phyloP scores from a whole-genome alignment of 2,113 vertebrate species.

The Lepidothrix coronata region DNA sequence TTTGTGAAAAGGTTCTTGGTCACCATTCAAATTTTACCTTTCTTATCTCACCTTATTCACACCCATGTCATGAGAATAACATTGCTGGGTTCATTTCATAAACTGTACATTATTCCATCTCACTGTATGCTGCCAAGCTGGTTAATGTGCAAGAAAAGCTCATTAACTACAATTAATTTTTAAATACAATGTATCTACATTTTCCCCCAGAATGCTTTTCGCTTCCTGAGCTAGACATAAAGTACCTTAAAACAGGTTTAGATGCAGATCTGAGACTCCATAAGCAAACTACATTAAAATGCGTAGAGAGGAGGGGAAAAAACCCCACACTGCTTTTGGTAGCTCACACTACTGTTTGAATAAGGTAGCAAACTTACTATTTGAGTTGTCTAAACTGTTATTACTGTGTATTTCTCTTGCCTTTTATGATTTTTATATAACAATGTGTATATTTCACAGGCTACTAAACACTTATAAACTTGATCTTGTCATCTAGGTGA shows the following conservation, averaged over 20 bases:
- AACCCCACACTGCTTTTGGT: neutral
- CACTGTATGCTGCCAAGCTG: neutral
- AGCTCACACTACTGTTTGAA: neutral
- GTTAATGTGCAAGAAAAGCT: constrained; percentile 48
- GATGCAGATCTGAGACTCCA: constrained; percentile 55
- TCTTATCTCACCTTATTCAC: neutral
- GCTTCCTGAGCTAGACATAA: constrained; percentile 76
- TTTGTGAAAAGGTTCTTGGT: constrained; percentile 4
- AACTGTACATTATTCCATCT: neutral
- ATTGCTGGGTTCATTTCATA: neutral
- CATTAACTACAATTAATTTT: constrained; percentile 18
- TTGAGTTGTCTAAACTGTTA: constrained; percentile 18
- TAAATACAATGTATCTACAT: constrained; percentile 62
- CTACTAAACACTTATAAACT: neutral
- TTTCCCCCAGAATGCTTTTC: constrained; percentile 70
- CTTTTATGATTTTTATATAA: neutral
- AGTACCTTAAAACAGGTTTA: constrained; percentile 81
- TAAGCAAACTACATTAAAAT: constrained; percentile 66
- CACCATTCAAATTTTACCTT: neutral
- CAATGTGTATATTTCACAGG: neutral
- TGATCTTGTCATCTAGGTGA: neutral
- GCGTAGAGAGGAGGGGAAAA: constrained; percentile 9
- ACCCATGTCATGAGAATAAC: neutral
- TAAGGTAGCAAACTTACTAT: neutral
- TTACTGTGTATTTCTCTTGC: constrained; percentile 40